Conservation (phyloP, 2,888 invertebrate genomes). For the Eupsilia transversa region DNA sequence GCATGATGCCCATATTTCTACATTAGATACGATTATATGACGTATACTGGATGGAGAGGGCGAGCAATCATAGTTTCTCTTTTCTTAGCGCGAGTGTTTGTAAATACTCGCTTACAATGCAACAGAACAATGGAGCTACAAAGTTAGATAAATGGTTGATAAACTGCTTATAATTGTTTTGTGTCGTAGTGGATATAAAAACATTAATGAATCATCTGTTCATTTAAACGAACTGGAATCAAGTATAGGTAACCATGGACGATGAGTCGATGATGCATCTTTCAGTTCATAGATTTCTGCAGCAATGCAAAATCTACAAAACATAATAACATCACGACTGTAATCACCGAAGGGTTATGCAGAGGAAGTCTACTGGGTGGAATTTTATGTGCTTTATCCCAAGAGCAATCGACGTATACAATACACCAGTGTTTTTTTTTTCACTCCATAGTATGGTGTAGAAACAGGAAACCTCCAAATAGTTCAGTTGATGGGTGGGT, state of each 20-base stretch:
- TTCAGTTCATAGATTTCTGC: background rate
- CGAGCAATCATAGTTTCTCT: conserved; percentile 61
- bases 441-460: background rate
- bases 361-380: background rate
- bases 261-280: conserved; percentile 2
- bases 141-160: conserved; percentile 45
- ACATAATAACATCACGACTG: no score
- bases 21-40: conserved; percentile 57
- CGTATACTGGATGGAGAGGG: conserved; percentile 47
- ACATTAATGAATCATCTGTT: background rate
- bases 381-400: background rate
- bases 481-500: background rate
- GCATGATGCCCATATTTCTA: conserved; percentile 56
- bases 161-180: conserved; percentile 20
- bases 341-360: no score
- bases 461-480: background rate
- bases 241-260: background rate
- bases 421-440: no score
- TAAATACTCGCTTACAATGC: conserved; percentile 62
- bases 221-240: background rate
- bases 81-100: conserved; percentile 58
- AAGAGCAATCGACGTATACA: background rate
- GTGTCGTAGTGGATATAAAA: background rate
- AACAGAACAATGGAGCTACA: conserved; percentile 56
- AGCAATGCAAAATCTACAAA: background rate